Base-by-base conservation (phyloP, 2,113 vertebrate genomes). In the Tupaia chinensis region DNA sequence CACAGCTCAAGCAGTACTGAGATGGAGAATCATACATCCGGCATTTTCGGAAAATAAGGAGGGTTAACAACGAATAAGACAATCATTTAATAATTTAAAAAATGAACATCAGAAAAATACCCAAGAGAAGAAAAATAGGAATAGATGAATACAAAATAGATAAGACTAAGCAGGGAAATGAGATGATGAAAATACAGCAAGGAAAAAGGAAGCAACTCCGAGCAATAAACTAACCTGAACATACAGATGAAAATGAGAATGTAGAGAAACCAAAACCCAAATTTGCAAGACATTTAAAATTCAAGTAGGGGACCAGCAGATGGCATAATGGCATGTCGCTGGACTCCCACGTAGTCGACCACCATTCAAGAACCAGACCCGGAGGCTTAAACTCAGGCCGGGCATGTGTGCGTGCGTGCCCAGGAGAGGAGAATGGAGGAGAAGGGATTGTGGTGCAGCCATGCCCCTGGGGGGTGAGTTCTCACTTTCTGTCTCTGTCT, bases 41-140 rank as follows among this genome's bases (percentile, higher is more conserved):
- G 91, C 53, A 82, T 66, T 89, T 80, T 72, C 56, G 78, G 63
- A 58, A 85, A 80, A 65, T 44, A 76, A 44, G 27, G 74, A 87
- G 65, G 65, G 80, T 68, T 60, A 88, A 68, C 32, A 92, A 84
- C 65, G 34, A 77, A 90, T 53, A 27, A 96, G 56, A 27, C 10
- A 86, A 69, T 76, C 32, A 93, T 86, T 95, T 23, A 88, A 14
- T n/a, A 69, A 89, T 70, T 70, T 85, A 56, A 87, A 93, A 27
- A 80, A 88, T 77, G 32, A 96, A 74, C 13, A 93, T 73, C 29
- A 32, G 16, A 6, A 44, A 15, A 10, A 17, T 14, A 58, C 20
- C 25, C 2, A 44, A 81, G 12, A 82, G 15, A 91, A n/a, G 12
- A 83, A 84, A 89, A 86, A 79, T 1, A 58, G 22, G 69, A 85